Base-by-base conservation (phyloP, 2,113 vertebrate genomes). In the Proteles cristata region DNA sequence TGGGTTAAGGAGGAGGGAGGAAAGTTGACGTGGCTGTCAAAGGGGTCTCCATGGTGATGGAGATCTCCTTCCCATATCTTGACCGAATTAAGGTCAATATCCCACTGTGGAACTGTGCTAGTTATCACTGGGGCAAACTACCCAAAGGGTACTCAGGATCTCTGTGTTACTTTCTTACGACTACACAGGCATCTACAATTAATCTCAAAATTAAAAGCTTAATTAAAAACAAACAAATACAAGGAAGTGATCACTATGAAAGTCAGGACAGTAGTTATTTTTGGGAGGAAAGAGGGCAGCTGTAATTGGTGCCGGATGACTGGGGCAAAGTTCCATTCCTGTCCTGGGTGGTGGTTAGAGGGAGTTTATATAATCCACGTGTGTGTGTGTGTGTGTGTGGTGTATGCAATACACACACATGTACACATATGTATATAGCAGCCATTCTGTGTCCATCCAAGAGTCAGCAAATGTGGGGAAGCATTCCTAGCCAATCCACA, bases 31-130 rank as follows among this genome's bases (percentile, higher is more conserved):
- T 35, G 35, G 31, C 68, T 21, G 12, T 5, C 19, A 17, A 45
- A 43, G 21, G 35, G 17, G 5, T 82, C 66, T 26, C 63, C 17
- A 7, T 8, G 7, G 63, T 55, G 63, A 91, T 0, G n/a, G 86
- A 21, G 19, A 33, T 10, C 11, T 28, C 35, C 76, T 33, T 21
- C 33, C 58, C 26, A 12, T 2, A 2, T 25, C 77, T 19, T 12
- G 28, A 61, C 14, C 8, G 0, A 31, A 23, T 33, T 63, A 1
- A 69, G 0, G 74, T 61, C 65, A 14, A 16, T 61, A 10, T 48
- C 23, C 76, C 1, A 11, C 16, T 25, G 10, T 45, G 55, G 35
- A 19, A 10, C 0, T 6, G 50, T 15, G 6, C 61, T 0, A 8
- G 31, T 15, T 28, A 69, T 45, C 48, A 39, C 0, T 3, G 17